Conservation (phyloP, 2,797 vertebrate genomes). For the Toxotes lorentzi region DNA sequence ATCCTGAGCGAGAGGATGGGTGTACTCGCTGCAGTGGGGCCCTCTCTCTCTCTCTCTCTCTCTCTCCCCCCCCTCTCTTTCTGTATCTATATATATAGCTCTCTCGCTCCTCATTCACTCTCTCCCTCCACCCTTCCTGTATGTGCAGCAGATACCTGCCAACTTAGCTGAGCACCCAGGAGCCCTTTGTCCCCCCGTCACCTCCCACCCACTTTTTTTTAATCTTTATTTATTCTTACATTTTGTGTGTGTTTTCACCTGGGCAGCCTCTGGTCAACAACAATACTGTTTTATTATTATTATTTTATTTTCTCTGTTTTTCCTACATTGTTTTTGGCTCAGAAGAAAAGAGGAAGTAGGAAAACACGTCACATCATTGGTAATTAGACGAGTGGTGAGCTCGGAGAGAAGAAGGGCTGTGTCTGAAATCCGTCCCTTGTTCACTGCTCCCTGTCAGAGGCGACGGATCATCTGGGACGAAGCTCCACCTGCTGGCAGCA, state of each 20-base stretch:
- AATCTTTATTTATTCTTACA: neutral
- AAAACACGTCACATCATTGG: conserved; percentile 47
- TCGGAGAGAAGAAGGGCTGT: neutral
- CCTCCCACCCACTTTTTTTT: conserved; percentile 15
- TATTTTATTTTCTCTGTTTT: neutral
- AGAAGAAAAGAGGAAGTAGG: neutral
- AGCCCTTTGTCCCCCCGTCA: conserved; percentile 47
- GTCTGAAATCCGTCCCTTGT: neutral
- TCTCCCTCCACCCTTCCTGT: conserved; percentile 51
- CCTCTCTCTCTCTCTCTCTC: conserved; percentile 15
- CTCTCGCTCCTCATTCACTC: conserved; percentile 23
- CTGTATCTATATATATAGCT: conserved; percentile 5
- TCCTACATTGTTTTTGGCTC: neutral
- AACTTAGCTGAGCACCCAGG: conserved; percentile 26
- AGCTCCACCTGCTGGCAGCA: conserved; percentile 15
- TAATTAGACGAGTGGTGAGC: conserved; percentile 21
- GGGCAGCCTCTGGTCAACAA: neutral
- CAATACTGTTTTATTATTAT: neutral
- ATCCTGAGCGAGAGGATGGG: conserved; percentile 31
- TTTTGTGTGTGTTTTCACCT: rapidly evolving
- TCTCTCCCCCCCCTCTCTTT: neutral
- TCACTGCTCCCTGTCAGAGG: too few species aligned
- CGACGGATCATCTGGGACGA: neutral
- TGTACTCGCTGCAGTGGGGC: conserved; percentile 65
- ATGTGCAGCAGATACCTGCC: conserved; percentile 51